Evolutionary conservation across 2,113 vertebrate species (phyloP), one percentile per base, ranked within the genome.

Genomic region (Dasyurus viverrinus): DNA sequence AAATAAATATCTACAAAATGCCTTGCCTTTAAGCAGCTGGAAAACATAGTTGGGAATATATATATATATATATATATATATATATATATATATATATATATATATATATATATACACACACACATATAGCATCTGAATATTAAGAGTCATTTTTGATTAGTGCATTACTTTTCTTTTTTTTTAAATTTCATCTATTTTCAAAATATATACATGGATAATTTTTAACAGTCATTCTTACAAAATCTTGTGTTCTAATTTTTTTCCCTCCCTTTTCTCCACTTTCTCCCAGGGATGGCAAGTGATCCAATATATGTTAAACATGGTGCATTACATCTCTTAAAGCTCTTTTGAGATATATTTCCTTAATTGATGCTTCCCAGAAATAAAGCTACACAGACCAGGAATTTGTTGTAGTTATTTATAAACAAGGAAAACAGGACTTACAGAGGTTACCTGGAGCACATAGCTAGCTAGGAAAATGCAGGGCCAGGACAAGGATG

Each of bases 1-100:
- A 84, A 92, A 53, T 19, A 90, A 53, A 53, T 46, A 94, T 16
- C 54, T 54, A 19, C 92, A 48, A 68, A 48, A 93, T 90, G 93
- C 0, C 3, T 36, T 93, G 2, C 53, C 53, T 93, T 92, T 22
- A 23, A 90, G 54, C 26, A 89, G n/a, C 52, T 27, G 27, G 93
- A 68, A 76, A 50, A 2, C 14, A 26, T 16, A 53, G 3, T 24
- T 89, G 30, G 94, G 94, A 93, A 92, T 24, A 90, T 93, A 7
- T 90, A 84, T 23, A n/a, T 25, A 91, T 16, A 94, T 19, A 5
- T 68, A 92, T 26, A 84, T 94, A n/a, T n/a, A n/a, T n/a, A n/a
- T n/a, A n/a, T n/a, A n/a, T n/a, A n/a, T n/a, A n/a, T n/a, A n/a
- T n/a, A n/a, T n/a, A n/a, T n/a, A n/a, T n/a, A n/a, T n/a, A n/a